These are phyloP conservation scores for Holocentrus rufus DNA, from an alignment of 2,797 vertebrate genomes.

Conservation along the genomic window DNA sequence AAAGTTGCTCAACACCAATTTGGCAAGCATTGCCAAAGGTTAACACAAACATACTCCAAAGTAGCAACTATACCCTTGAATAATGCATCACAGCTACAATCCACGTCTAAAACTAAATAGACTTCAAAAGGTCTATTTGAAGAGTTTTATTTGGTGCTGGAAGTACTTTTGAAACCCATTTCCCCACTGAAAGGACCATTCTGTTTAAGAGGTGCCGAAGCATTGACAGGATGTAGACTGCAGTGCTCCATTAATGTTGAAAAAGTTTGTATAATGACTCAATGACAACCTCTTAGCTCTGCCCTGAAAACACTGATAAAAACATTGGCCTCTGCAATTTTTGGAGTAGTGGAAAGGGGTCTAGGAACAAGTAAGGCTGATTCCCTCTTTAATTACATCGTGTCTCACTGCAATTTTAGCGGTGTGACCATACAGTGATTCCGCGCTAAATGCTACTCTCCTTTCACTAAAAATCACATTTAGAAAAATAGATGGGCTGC, in stretches of 20 bases:
- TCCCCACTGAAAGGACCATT: slow-evolving; percentile 28
- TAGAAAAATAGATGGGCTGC: slow-evolving; percentile 51
- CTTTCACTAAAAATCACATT: slow-evolving; percentile 71
- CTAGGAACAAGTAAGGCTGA: slow-evolving; percentile 12
- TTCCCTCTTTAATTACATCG: slow-evolving; percentile 38
- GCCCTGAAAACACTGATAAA: slow-evolving; percentile 24
- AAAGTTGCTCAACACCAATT: slow-evolving; percentile 12
- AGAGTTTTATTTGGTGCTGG: slow-evolving; percentile 54
- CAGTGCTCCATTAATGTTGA: slow-evolving; percentile 20
- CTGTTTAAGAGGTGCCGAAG: slow-evolving; percentile 43
- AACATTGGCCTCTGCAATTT: slow-evolving; percentile 27
- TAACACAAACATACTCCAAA: slow-evolving; percentile 22
- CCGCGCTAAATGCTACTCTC: slow-evolving; percentile 49
- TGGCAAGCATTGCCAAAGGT: slow-evolving; percentile 16
- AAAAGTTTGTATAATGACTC: slow-evolving; percentile 19
- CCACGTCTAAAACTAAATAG: slow-evolving; percentile 49
- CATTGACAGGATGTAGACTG: slow-evolving; percentile 19
- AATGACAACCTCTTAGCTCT: slow-evolving; percentile 20
- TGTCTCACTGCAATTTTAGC: slow-evolving; percentile 49
- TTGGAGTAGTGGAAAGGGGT: slow-evolving; percentile 14
- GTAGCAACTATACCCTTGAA: slow-evolving; percentile 38
- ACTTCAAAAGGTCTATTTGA: slow-evolving; percentile 49
- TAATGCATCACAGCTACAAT: slow-evolving; percentile 45
- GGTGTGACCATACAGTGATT: slow-evolving; percentile 34
- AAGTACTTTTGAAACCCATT: slow-evolving; percentile 62